Evolutionary conservation across 1,140 invertebrate species (phyloP).

Genomic region (Eciton burchellii): DNA sequence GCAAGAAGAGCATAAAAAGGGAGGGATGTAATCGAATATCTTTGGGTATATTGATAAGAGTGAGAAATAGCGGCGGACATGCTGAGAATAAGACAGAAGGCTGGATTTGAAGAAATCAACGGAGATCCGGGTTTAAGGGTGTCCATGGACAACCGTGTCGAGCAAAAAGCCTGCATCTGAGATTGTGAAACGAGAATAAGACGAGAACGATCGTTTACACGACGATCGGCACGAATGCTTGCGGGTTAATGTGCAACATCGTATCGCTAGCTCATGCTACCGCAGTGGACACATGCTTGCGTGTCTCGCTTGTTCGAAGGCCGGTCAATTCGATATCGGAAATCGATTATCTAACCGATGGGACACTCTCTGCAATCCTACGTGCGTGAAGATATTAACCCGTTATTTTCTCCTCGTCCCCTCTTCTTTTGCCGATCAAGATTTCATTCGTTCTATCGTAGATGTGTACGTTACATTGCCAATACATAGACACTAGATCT

Average conservation of each 20-base stretch:
- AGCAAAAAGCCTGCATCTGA: background rate
- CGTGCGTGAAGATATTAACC: conserved; percentile 48
- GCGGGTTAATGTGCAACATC: conserved; percentile 45
- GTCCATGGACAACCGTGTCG: background rate
- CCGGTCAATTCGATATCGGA: conserved; percentile 75
- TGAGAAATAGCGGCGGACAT: background rate
- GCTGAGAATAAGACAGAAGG: background rate
- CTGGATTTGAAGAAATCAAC: background rate
- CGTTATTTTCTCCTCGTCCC: conserved; percentile 12
- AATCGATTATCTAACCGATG: conserved; percentile 79
- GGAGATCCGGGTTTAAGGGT: background rate
- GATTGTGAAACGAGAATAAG: background rate
- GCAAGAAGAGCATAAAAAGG: background rate
- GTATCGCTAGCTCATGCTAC: conserved; percentile 53
- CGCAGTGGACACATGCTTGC: conserved; percentile 37
- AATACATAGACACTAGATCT: background rate
- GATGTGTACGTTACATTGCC: background rate
- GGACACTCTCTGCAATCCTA: conserved; percentile 42
- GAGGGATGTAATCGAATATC: background rate
- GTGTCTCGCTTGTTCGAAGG: conserved; percentile 69
- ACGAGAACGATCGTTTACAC: background rate
- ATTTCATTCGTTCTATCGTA: background rate
- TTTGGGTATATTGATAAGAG: conserved; percentile 1
- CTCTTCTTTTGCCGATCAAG: background rate
- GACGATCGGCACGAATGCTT: background rate